A percentile compares a stretch with the other conserved stretches of the same genome.
Conservation (phyloP, 2,797 vertebrate genomes). For the Coregonus suidteri region DNA sequence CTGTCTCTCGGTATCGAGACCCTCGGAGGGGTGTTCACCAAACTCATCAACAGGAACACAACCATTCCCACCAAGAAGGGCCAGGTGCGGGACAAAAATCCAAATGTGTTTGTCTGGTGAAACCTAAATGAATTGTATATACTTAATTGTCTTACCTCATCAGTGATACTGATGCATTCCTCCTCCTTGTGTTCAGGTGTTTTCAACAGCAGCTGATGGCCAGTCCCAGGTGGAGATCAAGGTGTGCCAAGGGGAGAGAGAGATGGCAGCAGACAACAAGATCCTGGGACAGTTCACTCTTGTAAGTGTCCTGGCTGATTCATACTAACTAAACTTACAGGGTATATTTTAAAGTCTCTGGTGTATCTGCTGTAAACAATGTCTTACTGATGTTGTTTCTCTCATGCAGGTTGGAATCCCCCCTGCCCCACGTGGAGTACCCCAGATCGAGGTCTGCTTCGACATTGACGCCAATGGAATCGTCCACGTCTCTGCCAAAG, state of each 20-base stretch:
- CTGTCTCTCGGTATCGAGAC: slow-evolving; percentile 97
- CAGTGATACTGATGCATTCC: background rate
- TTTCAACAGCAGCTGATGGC: slow-evolving; percentile 97
- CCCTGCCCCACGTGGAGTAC: slow-evolving; percentile 93
- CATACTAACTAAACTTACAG: background rate
- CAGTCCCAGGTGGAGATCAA: slow-evolving; percentile 99
- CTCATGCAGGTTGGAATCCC: slow-evolving; percentile 87
- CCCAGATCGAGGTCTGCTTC: slow-evolving; percentile 97
- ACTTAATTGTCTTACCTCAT: background rate
- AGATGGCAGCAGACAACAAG: slow-evolving; percentile 98
- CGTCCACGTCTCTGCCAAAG: slow-evolving; percentile 96
- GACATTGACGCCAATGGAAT: slow-evolving; percentile 98
- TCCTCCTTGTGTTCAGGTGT: slow-evolving; percentile 77
- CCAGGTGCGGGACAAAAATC: slow-evolving; percentile 67
- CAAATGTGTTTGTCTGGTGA: no score
- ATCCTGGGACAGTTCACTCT: slow-evolving; percentile 94
- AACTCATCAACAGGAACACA: slow-evolving; percentile 97
- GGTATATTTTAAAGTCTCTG: background rate
- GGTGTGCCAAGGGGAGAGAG: slow-evolving; percentile 96
- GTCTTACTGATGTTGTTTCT: slow-evolving; percentile 17
- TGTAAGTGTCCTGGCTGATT: slow-evolving; percentile 65
- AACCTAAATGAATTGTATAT: no score
- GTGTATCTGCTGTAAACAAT: background rate
- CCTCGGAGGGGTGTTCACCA: slow-evolving; percentile 96
- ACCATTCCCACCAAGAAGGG: slow-evolving; percentile 98